Percentiles rank a stretch among this genome's conserved stretches.
Evolutionary conservation across 2,888 invertebrate species (phyloP).

Genomic region (Cactoblastis cactorum): DNA sequence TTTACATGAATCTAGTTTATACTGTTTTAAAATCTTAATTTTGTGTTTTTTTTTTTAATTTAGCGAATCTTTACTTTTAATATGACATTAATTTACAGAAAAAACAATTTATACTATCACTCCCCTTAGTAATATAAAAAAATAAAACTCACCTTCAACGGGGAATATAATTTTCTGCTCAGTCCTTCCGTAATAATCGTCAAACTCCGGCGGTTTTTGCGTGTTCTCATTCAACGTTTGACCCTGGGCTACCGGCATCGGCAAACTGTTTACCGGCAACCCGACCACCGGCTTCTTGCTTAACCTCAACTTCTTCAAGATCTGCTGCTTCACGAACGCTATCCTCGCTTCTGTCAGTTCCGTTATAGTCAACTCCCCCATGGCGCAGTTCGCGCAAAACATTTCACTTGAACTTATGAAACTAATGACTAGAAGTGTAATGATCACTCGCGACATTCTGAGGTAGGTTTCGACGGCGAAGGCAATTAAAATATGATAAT

Average conservation of each 20-base stretch:
- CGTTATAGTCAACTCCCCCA: slow-evolving; percentile 65
- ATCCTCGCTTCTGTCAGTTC: slow-evolving; percentile 85
- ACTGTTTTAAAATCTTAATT: too few species aligned
- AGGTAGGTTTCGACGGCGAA: slow-evolving; percentile 51
- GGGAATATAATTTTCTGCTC: slow-evolving; percentile 91
- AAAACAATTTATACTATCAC: too few species aligned
- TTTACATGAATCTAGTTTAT: too few species aligned
- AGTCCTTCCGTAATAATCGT: slow-evolving; percentile 91
- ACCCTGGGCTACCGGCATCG: slow-evolving; percentile 87
- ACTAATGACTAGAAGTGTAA: slow-evolving; percentile 51
- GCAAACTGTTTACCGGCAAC: slow-evolving; percentile 81
- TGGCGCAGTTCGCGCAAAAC: slow-evolving; percentile 62
- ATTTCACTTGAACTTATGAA: slow-evolving; percentile 48
- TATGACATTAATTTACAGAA: too few species aligned
- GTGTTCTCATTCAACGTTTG: slow-evolving; percentile 80
- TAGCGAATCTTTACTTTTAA: too few species aligned
- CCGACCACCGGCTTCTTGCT: slow-evolving; percentile 85
- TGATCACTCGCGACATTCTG: slow-evolving; percentile 49
- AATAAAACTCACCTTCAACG: slow-evolving; percentile 80
- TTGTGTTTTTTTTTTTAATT: too few species aligned
- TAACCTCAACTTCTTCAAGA: slow-evolving; percentile 87
- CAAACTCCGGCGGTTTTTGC: slow-evolving; percentile 80
- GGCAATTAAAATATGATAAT: slow-evolving; percentile 55
- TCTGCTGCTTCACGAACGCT: slow-evolving; percentile 91
- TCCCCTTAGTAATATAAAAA: not conserved